Base-by-base conservation (phyloP, 1,140 invertebrate genomes). In the Manduca sexta region DNA sequence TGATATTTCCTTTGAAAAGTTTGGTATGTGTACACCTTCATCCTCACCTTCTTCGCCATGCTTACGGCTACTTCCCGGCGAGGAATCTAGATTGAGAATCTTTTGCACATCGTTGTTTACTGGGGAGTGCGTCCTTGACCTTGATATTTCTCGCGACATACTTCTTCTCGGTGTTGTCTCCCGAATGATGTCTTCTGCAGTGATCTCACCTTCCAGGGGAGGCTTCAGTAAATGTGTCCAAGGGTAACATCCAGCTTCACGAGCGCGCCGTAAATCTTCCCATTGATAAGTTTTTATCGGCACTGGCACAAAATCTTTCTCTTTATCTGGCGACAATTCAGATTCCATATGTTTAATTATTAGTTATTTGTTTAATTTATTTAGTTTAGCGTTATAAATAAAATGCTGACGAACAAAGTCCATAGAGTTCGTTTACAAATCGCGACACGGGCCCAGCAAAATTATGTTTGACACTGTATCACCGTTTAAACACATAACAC, bases 201-300 rank as follows among this genome's bases (percentile, higher is more conserved):
- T 86, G 38, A 87, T 81, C 64, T 88, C 87, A 6, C 84, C 88
- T 62, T 88, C 82, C 13, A 89, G 49, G 0, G 88, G 88, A 15
- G 74, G 74, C 58, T 90, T 90, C 49, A 88, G 76, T 8, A 92
- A 69, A 70, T 91, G 88, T 13, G 92, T 92, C 91, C 91, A 93
- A 47, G 92, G 92, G 66, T 93, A 93, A 33, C 88, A 89, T 51
- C 92, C 92, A 62, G 88, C 77, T 49, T 81, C 73, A 75, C 79
- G 81, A 52, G 88, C 85, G 67, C 90, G 82, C 58, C 87, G 76
- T 8, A 93, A 73, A 82, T 93, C 92, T 78, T 93, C 91, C 92
- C 92, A 93, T 86, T 90, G 87, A 78, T 92, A 92, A 18, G 91
- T 92, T 70, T 90, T 89, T 63, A 90, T 82, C 17, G 90, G 90